Conservation (phyloP, 37 sponge, comb jelly and placozoan species). For the Ephydatia muelleri region DNA sequence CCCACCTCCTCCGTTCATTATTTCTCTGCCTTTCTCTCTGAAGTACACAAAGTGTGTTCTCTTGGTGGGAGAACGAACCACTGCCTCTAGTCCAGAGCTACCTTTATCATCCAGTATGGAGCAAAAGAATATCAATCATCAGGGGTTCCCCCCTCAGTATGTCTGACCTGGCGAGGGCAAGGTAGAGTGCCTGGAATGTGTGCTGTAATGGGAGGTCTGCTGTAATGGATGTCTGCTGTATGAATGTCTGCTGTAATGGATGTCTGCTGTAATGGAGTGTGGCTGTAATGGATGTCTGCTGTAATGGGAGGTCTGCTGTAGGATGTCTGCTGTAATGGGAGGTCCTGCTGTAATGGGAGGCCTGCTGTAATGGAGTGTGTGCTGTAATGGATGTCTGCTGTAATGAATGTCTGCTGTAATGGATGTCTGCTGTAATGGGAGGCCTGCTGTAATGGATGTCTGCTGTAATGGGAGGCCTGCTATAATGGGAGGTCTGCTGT, state of each 20-base stretch:
- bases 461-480: no score
- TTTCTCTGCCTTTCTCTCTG: not conserved
- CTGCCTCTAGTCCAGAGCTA: conserved; percentile 11
- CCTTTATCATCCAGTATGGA: conserved; percentile 66
- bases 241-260: not conserved
- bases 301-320: no score
- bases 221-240: not conserved
- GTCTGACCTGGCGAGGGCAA: conserved; percentile 59
- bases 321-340: no score
- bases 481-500: no score
- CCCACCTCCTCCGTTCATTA: no score
- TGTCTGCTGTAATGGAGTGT: not conserved
- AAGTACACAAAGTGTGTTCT: conserved; percentile 15
- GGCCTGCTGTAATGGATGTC: no score
- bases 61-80: not conserved
- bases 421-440: no score
- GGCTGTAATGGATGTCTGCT: no score
- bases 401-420: no score
- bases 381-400: no score
- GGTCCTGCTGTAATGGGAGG: no score
- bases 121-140: conserved; percentile 53
- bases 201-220: not conserved
- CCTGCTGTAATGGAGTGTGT: no score
- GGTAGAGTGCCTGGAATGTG: conserved; percentile 19
- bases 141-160: conserved; percentile 62